phyloP scores from a whole-genome alignment of 1,140 invertebrate species.

The Sarcophaga peregrina region DNA sequence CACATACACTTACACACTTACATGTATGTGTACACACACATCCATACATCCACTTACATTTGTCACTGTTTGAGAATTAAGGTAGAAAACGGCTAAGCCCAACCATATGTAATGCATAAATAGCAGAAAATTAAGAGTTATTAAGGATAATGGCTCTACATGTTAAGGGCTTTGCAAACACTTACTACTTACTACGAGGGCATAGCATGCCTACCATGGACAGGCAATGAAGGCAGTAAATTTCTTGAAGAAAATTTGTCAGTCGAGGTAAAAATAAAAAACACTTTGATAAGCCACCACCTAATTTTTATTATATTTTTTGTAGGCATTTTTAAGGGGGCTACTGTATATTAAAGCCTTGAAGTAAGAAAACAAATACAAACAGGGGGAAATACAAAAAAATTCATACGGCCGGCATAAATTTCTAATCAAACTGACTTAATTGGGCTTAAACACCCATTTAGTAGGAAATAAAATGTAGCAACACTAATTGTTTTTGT shows the following conservation, averaged over 20 bases:
- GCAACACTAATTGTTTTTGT: too few relatives aligned
- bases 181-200: too few relatives aligned
- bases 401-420: not conserved
- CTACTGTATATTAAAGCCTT: too few relatives aligned
- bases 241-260: constrained; percentile 17
- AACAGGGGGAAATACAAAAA: too few relatives aligned
- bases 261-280: not conserved
- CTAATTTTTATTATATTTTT: too few relatives aligned
- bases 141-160: not conserved
- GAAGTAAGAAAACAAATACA: too few relatives aligned
- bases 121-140: constrained; percentile 12
- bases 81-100: not conserved
- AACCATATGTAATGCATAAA: not conserved
- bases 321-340: too few relatives aligned
- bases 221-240: not conserved
- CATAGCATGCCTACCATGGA: too few relatives aligned
- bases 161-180: not conserved
- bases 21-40: too few relatives aligned
- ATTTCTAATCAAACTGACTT: not conserved
- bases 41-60: too few relatives aligned
- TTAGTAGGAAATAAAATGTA: too few relatives aligned
- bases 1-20: not conserved
- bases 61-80: not conserved
- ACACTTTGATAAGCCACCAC: not conserved
- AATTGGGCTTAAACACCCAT: not conserved